Conservation (phyloP, 2,888 invertebrate genomes). For the Diabrotica balteata region DNA sequence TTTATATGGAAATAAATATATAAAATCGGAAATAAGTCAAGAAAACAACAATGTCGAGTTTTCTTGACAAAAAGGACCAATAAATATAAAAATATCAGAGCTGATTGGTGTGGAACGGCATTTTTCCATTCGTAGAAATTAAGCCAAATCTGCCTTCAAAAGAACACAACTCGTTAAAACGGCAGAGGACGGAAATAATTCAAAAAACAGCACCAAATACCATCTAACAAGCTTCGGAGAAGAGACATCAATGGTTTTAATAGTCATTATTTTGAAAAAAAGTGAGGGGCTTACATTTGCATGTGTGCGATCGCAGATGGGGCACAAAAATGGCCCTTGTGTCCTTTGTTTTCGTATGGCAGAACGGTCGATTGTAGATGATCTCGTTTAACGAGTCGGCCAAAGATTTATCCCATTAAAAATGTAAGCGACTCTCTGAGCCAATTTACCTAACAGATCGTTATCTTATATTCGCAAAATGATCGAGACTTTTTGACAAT, state of each 20-base stretch:
- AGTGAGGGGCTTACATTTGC: conserved; percentile 50
- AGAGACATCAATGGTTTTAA: conserved; percentile 59
- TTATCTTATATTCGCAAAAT: conserved; percentile 56
- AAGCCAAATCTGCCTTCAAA: conserved; percentile 32
- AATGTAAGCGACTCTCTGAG: conserved; percentile 57
- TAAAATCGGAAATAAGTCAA: too few relatives aligned
- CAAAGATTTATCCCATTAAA: conserved; percentile 58
- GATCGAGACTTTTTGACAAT: conserved; percentile 38
- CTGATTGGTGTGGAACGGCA: not conserved
- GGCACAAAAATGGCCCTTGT: conserved; percentile 39
- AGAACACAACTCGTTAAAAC: conserved; percentile 33
- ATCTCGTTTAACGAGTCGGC: conserved; percentile 55
- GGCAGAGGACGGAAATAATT: conserved; percentile 31
- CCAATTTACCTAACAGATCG: conserved; percentile 59
- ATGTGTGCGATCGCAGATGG: conserved; percentile 50
- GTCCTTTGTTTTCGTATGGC: conserved; percentile 26
- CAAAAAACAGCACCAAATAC: conserved; percentile 42
- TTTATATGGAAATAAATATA: too few relatives aligned
- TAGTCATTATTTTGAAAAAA: conserved; percentile 57
- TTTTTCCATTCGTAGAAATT: conserved; percentile 20
- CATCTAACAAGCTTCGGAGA: conserved; percentile 48
- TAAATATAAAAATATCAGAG: too few relatives aligned
- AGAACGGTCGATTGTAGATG: conserved; percentile 30
- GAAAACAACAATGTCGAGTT: too few relatives aligned
- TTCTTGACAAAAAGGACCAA: too few relatives aligned